These are phyloP conservation scores for Melanotaenia duboulayi DNA, from an alignment of 2,113 vertebrate genomes.

Conservation along the genomic window DNA sequence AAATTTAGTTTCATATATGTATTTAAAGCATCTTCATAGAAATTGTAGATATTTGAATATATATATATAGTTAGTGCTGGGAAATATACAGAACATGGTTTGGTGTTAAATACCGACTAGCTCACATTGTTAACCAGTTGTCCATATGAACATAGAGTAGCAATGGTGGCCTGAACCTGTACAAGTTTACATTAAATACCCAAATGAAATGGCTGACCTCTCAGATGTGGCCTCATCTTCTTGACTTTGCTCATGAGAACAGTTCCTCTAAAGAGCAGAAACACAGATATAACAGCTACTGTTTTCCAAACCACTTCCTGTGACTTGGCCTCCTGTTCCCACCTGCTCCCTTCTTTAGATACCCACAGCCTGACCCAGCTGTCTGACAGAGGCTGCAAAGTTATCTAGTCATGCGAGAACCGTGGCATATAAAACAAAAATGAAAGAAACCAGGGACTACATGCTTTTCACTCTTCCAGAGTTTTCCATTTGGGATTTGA, in stretches of 20 bases:
- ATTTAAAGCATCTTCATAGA: too few relatives aligned
- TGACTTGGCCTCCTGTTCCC: conserved; percentile 50
- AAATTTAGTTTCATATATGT: too few relatives aligned
- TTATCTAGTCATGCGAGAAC: conserved; percentile 83
- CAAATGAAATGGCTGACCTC: conserved; percentile 54
- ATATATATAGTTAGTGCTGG: too few relatives aligned
- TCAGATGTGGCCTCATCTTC: conserved; percentile 15
- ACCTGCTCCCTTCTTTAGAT: conserved; percentile 73
- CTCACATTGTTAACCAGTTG: not conserved
- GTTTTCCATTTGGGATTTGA: conserved; percentile 62
- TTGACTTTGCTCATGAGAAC: conserved; percentile 42
- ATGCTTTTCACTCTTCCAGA: conserved; percentile 43
- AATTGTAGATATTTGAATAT: too few relatives aligned
- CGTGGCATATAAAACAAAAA: conserved; percentile 71
- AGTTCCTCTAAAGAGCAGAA: not conserved
- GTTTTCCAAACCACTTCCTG: conserved; percentile 34
- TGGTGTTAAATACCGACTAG: too few relatives aligned
- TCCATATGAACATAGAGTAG: not conserved
- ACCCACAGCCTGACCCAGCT: conserved; percentile 64
- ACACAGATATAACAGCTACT: conserved; percentile 25
- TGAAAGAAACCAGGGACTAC: conserved; percentile 59
- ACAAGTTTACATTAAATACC: too few relatives aligned
- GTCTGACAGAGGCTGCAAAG: conserved; percentile 64
- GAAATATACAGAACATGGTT: too few relatives aligned
- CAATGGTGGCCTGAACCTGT: not conserved